phyloP scores from a whole-genome alignment of 2,888 invertebrate genomes.

The Autographa gamma region DNA sequence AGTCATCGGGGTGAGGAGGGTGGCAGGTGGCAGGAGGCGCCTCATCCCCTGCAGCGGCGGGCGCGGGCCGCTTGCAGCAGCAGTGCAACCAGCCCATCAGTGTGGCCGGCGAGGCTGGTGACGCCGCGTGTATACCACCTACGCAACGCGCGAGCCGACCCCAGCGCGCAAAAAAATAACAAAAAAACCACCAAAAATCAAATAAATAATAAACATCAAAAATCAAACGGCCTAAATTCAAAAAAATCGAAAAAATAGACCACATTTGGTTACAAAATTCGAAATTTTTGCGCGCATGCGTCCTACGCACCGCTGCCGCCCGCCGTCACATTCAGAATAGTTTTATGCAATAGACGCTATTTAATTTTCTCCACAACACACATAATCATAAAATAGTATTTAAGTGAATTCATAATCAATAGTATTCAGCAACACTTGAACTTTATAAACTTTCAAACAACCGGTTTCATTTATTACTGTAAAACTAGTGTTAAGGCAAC shows the following conservation, averaged over 20 bases:
- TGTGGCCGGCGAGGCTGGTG: slow-evolving; percentile 87
- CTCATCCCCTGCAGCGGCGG: slow-evolving; percentile 72
- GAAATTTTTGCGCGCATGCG: slow-evolving; percentile 87
- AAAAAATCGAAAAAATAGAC: slow-evolving; percentile 81
- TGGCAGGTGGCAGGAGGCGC: slow-evolving; percentile 56
- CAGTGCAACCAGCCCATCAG: slow-evolving; percentile 83
- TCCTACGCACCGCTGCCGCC: slow-evolving; percentile 76
- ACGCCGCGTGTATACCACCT: slow-evolving; percentile 87
- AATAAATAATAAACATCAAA: slow-evolving; percentile 61
- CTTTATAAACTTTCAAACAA: slow-evolving; percentile 76
- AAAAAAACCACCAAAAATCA: slow-evolving; percentile 58
- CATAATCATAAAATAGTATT: slow-evolving; percentile 84
- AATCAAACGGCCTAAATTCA: slow-evolving; percentile 69
- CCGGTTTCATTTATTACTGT: slow-evolving; percentile 84
- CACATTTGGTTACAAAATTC: slow-evolving; percentile 81
- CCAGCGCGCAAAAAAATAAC: slow-evolving; percentile 70
- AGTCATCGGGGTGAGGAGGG: slow-evolving; percentile 79
- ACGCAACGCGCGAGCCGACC: slow-evolving; percentile 84
- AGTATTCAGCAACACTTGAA: slow-evolving; percentile 89
- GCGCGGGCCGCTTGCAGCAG: slow-evolving; percentile 75
- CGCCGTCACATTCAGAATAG: slow-evolving; percentile 88
- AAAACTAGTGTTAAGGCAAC: slow-evolving; percentile 87
- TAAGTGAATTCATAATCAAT: slow-evolving; percentile 85
- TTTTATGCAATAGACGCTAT: slow-evolving; percentile 87
- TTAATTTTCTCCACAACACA: slow-evolving; percentile 77